Evolutionary conservation across 2,797 vertebrate species (phyloP).

Genomic region (Hydrolagus colliei): DNA sequence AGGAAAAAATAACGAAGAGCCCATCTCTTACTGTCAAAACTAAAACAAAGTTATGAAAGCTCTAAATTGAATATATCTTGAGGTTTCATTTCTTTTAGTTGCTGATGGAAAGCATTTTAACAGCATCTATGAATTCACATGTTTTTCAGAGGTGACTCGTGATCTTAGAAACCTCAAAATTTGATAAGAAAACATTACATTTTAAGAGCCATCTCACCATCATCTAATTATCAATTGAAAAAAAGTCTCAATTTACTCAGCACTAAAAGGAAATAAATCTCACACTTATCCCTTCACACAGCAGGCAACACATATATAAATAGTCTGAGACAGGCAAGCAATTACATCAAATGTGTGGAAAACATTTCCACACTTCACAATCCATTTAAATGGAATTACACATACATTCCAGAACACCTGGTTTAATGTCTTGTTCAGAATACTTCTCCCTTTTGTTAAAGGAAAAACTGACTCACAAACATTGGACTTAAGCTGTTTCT

Average conservation of each 20-base stretch:
- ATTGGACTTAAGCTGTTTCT: background rate
- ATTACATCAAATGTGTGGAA: background rate
- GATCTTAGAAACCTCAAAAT: no score
- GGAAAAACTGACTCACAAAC: background rate
- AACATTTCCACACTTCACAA: no score
- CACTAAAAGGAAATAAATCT: background rate
- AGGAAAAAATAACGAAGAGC: no score
- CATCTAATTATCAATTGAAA: background rate
- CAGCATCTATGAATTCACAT: no score
- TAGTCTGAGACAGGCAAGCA: background rate
- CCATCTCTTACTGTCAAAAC: no score
- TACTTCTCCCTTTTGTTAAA: background rate
- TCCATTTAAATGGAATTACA: background rate
- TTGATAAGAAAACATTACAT: background rate
- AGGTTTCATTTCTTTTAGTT: no score
- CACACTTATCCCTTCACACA: background rate
- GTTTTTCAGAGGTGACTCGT: no score
- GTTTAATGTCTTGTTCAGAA: background rate
- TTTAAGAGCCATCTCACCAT: background rate
- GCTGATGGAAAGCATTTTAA: no score
- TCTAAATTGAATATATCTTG: no score
- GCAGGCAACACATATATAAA: background rate
- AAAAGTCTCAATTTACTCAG: background rate
- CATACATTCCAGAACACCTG: background rate
- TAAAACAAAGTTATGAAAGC: no score